Evolutionary conservation across 2,888 invertebrate species (phyloP).

Genomic region (Perithous albicinctus): DNA sequence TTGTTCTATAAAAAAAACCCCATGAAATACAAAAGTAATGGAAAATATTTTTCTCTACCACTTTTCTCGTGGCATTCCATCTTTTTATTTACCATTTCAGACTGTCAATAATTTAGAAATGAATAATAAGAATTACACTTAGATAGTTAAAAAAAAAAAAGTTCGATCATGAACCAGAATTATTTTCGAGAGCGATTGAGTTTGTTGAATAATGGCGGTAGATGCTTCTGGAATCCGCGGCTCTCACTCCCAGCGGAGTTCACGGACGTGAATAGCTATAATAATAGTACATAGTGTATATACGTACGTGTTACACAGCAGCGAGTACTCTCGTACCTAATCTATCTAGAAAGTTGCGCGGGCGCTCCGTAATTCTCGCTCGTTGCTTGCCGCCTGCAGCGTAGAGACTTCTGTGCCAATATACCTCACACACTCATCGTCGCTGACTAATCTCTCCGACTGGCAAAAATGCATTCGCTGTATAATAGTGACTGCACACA

Average conservation of each 20-base stretch:
- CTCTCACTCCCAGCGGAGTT: slow-evolving; percentile 65
- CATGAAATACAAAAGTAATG: too few relatives aligned
- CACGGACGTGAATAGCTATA: slow-evolving; percentile 63
- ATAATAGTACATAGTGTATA: slow-evolving; percentile 38
- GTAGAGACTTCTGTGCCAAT: slow-evolving; percentile 32
- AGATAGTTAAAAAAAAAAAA: neutral
- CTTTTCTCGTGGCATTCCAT: too few relatives aligned
- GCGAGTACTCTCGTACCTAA: slow-evolving; percentile 56
- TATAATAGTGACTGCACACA: neutral
- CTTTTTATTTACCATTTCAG: too few relatives aligned
- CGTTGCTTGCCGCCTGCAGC: slow-evolving; percentile 12
- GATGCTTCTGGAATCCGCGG: slow-evolving; percentile 50
- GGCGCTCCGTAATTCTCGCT: slow-evolving; percentile 62
- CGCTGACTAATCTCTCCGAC: slow-evolving; percentile 34
- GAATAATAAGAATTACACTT: neutral
- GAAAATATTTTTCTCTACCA: too few relatives aligned
- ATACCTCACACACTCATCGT: slow-evolving; percentile 1
- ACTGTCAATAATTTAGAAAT: too few relatives aligned
- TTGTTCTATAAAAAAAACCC: too few relatives aligned
- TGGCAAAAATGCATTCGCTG: slow-evolving; percentile 17
- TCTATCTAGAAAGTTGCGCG: slow-evolving; percentile 67
- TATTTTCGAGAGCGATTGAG: neutral
- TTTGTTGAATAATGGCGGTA: slow-evolving; percentile 3
- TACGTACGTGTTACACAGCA: slow-evolving; percentile 51
- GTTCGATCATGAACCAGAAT: neutral